Conservation (phyloP, 37 sponge, comb jelly and placozoan genomes). For the Haliclona indistincta region DNA sequence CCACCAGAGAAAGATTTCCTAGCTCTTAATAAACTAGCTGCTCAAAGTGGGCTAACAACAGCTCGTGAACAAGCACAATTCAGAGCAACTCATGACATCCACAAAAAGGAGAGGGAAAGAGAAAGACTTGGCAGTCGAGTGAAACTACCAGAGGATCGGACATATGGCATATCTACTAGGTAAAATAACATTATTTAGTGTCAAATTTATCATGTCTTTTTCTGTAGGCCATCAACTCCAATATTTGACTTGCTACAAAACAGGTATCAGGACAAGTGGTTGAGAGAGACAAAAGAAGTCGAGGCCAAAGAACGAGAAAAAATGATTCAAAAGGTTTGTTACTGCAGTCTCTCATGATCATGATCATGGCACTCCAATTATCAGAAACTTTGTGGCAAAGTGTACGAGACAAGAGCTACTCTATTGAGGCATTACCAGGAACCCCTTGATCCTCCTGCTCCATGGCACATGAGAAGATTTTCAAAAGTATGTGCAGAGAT, state of each 20-base stretch:
- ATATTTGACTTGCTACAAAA: constrained; percentile 79
- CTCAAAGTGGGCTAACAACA: constrained; percentile 85
- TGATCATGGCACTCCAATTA: background rate
- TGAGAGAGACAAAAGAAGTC: constrained; percentile 50
- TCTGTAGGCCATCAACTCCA: constrained; percentile 84
- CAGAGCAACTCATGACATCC: constrained; percentile 82
- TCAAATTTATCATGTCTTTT: background rate
- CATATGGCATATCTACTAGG: constrained; percentile 84
- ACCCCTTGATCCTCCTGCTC: constrained; percentile 75
- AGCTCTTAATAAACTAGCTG: constrained; percentile 71
- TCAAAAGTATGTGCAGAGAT: constrained; percentile 34
- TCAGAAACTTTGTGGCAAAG: constrained; percentile 56
- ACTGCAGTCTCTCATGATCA: background rate
- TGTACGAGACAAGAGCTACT: constrained; percentile 82
- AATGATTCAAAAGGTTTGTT: constrained; percentile 39
- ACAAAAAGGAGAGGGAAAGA: constrained; percentile 21
- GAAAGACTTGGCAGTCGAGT: background rate
- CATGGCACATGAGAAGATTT: constrained; percentile 78
- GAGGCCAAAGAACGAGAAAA: constrained; percentile 39
- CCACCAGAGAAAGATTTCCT: constrained; percentile 76
- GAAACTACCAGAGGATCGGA: constrained; percentile 54
- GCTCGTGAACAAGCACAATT: constrained; percentile 85
- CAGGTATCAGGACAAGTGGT: constrained; percentile 80
- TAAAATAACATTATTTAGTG: background rate
- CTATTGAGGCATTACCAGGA: constrained; percentile 67